Percentiles rank a stretch among this genome's conserved stretches.
Conservation (phyloP, 1,140 invertebrate genomes). For the Caerostris extrusa region DNA sequence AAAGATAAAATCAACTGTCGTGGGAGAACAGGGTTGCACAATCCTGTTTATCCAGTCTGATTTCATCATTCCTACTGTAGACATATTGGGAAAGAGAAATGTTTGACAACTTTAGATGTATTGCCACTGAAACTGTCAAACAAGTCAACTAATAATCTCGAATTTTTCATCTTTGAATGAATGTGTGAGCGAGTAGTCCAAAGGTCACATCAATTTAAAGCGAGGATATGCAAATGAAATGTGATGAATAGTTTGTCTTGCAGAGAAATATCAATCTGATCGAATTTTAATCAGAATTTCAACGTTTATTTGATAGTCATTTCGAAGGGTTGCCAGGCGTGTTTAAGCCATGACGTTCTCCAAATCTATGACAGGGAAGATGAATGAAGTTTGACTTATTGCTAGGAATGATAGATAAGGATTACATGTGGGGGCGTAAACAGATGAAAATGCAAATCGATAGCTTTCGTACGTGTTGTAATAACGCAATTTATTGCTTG, state of each 20-base stretch:
- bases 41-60: too few relatives aligned
- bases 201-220: neutral
- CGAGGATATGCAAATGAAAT: neutral
- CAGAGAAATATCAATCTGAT: neutral
- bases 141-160: too few relatives aligned
- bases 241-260: neutral
- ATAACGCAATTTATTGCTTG: too few relatives aligned
- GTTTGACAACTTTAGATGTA: too few relatives aligned
- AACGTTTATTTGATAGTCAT: neutral
- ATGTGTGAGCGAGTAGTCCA: neutral
- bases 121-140: too few relatives aligned
- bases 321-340: too few relatives aligned
- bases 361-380: neutral
- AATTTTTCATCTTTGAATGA: neutral
- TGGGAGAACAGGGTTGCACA: too few relatives aligned
- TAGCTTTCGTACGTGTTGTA: neutral
- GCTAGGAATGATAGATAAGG: too few relatives aligned
- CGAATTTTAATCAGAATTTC: neutral
- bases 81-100: too few relatives aligned
- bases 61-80: too few relatives aligned
- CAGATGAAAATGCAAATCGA: neutral
- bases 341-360: neutral
- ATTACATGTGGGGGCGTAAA: too few relatives aligned
- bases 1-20: too few relatives aligned
- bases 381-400: slow-evolving; percentile 8